Evolutionary conservation across 1,140 invertebrate species (phyloP), one percentile per base, ranked within the genome.

Genomic region (Rhopalosiphum maidis): DNA sequence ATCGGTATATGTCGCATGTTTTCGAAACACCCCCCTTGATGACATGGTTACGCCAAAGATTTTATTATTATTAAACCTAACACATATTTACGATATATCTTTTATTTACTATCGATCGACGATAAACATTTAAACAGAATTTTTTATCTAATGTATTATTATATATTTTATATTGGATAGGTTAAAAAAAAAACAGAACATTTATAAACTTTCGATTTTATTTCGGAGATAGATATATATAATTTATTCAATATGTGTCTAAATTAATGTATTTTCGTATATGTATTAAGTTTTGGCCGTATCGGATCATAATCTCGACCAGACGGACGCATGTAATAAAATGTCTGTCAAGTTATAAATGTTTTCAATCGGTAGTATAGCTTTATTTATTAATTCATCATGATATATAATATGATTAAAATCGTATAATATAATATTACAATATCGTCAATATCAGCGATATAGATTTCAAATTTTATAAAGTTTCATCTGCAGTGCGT

Each of bases 321-420:
- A 77, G 30, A 77, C n/a, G 18, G 30, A 77, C 60, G 15, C 4
- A 77, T n/a, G 60, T n/a, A 77, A 77, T 77, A 77, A 77, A 77
- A 77, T 77, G 60, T 77, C 60, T 77, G n/a, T 77, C 60, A 77
- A 77, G n/a, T 77, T n/a, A 77, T n/a, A 77, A 77, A 77, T 35
- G 60, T 77, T 77, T 77, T n/a, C n/a, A 77, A 77, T 77, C 60
- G 18, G 60, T n/a, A 77, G 60, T n/a, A 77, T 3, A 30, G 60
- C 60, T 68, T 77, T 77, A 77, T 77, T 77, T 77, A 30, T 77
- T 77, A 77, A 77, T n/a, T 77, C 15, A n/a, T 77, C 60, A n/a
- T n/a, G 60, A n/a, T 77, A 77, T 6, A 77, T 77, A 77, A 5
- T 77, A 77, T n/a, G 15, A n/a, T 77, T 35, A 77, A 77, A 77